Conservation (phyloP, 2,797 vertebrate genomes). For the Aythya fuligula region DNA sequence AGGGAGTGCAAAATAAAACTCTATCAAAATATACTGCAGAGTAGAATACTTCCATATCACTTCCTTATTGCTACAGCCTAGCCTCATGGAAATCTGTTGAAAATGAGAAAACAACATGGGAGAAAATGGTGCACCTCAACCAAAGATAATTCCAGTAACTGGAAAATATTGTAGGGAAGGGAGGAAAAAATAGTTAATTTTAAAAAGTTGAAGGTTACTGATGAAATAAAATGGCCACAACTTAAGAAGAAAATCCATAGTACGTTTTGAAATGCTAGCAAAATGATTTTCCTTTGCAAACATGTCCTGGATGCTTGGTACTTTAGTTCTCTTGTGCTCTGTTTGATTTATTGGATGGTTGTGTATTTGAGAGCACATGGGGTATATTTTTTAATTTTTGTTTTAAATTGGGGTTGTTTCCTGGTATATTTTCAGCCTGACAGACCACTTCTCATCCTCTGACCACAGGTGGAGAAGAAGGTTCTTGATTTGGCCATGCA, state of each 20-base stretch:
- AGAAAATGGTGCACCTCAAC: background rate
- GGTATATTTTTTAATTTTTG: background rate
- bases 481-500: background rate
- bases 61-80: background rate
- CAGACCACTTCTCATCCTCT: background rate
- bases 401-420: background rate
- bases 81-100: background rate
- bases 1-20: slow-evolving; percentile 52
- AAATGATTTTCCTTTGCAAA: background rate
- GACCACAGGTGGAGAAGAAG: background rate
- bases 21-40: slow-evolving; percentile 30
- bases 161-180: background rate
- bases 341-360: background rate
- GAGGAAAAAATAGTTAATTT: background rate
- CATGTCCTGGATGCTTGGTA: rapidly evolving
- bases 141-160: background rate
- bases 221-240: background rate
- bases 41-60: slow-evolving; percentile 3
- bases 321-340: background rate
- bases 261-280: background rate
- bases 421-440: background rate
- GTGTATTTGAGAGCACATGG: background rate
- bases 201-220: background rate
- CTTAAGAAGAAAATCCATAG: background rate
- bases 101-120: background rate